These are phyloP conservation scores for Hyperoplus immaculatus DNA, from an alignment of 2,797 vertebrate genomes.

Conservation along the genomic window DNA sequence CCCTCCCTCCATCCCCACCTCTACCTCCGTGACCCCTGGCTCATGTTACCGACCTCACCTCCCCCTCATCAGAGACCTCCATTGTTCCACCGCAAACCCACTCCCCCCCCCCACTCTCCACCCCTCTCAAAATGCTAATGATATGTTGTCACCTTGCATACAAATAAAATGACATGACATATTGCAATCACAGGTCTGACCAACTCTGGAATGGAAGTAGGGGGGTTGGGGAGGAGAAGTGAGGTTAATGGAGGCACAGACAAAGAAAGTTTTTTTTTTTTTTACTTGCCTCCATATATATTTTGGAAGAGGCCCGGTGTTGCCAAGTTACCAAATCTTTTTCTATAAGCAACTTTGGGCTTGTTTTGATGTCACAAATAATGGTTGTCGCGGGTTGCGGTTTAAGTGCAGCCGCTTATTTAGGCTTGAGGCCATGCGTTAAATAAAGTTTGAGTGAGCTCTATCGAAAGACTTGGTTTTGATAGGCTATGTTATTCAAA, in stretches of 20 bases:
- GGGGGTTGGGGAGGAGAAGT: slow-evolving; percentile 26
- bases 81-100: slow-evolving; percentile 71
- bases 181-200: slow-evolving; percentile 67
- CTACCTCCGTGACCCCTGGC: slow-evolving; percentile 71
- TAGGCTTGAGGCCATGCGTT: too few relatives aligned
- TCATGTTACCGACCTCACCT: slow-evolving; percentile 74
- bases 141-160: slow-evolving; percentile 73
- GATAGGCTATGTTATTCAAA: too few relatives aligned
- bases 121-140: slow-evolving; percentile 71
- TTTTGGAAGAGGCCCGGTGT: slow-evolving; percentile 23
- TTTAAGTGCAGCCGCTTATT: too few relatives aligned
- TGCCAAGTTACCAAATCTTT: too few relatives aligned
- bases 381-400: too few relatives aligned
- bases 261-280: slow-evolving; percentile 17
- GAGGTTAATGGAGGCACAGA: slow-evolving; percentile 24
- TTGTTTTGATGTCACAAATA: too few relatives aligned
- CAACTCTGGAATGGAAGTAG: slow-evolving; percentile 44
- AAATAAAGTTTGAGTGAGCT: too few relatives aligned
- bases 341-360: too few relatives aligned
- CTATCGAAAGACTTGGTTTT: too few relatives aligned
- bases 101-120: slow-evolving; percentile 25
- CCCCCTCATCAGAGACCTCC: slow-evolving; percentile 74
- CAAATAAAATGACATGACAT: slow-evolving; percentile 78
- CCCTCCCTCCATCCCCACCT: slow-evolving; percentile 41
- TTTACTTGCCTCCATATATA: slow-evolving; percentile 20